Evolutionary conservation across 2,888 invertebrate genomes (phyloP).

Genomic region (Erebia palarica): DNA sequence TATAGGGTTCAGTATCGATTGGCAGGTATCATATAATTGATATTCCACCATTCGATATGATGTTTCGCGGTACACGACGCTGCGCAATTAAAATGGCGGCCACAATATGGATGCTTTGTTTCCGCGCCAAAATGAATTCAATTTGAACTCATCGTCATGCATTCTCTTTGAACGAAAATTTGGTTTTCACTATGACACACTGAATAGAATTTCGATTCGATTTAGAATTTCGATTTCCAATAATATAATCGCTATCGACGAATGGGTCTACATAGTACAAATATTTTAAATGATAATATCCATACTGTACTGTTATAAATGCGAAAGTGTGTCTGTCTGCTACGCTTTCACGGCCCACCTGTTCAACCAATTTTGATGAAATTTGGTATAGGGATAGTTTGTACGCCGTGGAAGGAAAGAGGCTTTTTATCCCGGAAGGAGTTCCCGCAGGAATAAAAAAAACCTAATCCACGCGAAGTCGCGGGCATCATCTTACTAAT

Average conservation of each 20-base stretch:
- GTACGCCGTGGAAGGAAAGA: no score
- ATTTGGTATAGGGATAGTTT: no score
- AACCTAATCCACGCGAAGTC: no score
- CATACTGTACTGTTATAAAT: no score
- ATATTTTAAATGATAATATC: no score
- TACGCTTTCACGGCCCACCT: no score
- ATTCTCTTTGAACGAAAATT: slow-evolving; percentile 47
- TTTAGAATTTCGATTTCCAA: background rate
- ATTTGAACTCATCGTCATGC: slow-evolving; percentile 49
- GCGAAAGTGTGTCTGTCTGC: no score
- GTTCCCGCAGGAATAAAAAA: no score
- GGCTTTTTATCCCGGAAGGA: no score
- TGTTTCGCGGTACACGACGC: slow-evolving; percentile 38
- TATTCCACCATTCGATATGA: slow-evolving; percentile 37
- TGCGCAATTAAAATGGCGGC: slow-evolving; percentile 42
- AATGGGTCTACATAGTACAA: no score
- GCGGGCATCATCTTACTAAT: no score
- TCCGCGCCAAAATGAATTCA: slow-evolving; percentile 39
- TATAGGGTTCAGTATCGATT: slow-evolving; percentile 24
- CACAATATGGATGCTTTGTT: slow-evolving; percentile 39
- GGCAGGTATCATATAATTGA: slow-evolving; percentile 27
- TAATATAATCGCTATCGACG: background rate
- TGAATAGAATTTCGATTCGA: background rate
- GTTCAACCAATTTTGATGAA: no score
- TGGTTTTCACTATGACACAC: slow-evolving; percentile 27